Conservation (phyloP, 2,113 vertebrate genomes). For the Glareola pratincola region DNA sequence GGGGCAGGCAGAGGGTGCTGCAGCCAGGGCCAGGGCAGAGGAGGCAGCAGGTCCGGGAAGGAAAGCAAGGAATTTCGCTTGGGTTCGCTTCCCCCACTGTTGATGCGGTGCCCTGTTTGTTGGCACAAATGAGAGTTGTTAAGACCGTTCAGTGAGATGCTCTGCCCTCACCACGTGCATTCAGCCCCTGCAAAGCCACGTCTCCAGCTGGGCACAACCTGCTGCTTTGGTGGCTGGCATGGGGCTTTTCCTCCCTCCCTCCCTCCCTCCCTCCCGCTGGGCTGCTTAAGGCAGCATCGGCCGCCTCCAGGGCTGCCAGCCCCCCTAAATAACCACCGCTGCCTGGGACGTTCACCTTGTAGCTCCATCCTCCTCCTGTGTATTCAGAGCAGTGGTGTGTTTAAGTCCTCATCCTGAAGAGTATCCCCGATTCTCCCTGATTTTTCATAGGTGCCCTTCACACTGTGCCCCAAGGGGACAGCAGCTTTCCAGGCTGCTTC, state of each 20-base stretch:
- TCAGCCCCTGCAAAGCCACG: background rate
- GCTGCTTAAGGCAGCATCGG: rapidly evolving
- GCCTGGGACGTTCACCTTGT: background rate
- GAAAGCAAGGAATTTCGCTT: background rate
- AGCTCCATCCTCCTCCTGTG: background rate
- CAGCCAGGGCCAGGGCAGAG: background rate
- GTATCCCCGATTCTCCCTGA: background rate
- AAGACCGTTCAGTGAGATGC: background rate
- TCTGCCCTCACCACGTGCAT: rapidly evolving
- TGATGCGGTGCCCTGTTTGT: background rate
- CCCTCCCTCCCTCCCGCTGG: background rate
- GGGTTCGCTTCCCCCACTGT: background rate
- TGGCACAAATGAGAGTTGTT: background rate
- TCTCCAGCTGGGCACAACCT: background rate
- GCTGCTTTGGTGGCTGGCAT: background rate
- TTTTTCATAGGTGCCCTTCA: background rate
- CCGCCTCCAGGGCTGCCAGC: background rate
- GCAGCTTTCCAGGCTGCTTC: background rate
- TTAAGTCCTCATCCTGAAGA: background rate
- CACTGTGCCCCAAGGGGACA: background rate
- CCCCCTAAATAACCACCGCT: background rate
- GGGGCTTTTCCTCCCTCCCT: background rate
- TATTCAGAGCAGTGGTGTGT: background rate
- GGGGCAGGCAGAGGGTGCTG: background rate
- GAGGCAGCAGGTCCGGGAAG: background rate